Conservation (phyloP, 1,140 invertebrate genomes). For the Aphis gossypii region DNA sequence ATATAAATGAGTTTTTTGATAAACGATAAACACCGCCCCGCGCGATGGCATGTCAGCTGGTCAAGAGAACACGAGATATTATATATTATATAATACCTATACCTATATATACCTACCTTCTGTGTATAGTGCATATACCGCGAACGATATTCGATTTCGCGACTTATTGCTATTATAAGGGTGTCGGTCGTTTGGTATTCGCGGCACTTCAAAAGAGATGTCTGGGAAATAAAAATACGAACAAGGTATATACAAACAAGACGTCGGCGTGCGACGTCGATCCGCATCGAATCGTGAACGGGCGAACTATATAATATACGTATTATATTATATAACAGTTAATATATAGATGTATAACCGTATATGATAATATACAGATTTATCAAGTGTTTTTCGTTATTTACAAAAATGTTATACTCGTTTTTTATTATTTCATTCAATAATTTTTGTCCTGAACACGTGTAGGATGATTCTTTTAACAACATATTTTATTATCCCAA, state of each 20-base stretch:
- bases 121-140: not conserved
- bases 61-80: constrained; percentile 22
- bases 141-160: constrained; percentile 39
- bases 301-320: not conserved
- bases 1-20: constrained; percentile 31
- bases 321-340: constrained; percentile 5
- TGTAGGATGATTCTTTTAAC: not conserved
- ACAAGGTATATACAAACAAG: not conserved
- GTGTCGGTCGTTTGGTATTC: not conserved
- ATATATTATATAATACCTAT: not conserved
- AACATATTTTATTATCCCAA: not conserved
- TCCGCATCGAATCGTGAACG: not conserved
- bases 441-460: not conserved
- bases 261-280: not conserved
- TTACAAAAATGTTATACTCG: not conserved
- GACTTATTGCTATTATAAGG: not conserved
- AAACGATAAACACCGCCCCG: constrained; percentile 30
- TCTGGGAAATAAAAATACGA: not conserved
- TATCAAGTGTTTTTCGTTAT: not conserved
- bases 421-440: not conserved
- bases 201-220: constrained; percentile 27
- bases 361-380: not conserved
- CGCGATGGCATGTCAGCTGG: constrained; percentile 4
- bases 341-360: not conserved
- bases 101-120: not conserved